A percentile compares a stretch with the other conserved stretches of the same genome.
phyloP scores from a whole-genome alignment of 2,888 invertebrate genomes.

The Tachystola acroxantha region DNA sequence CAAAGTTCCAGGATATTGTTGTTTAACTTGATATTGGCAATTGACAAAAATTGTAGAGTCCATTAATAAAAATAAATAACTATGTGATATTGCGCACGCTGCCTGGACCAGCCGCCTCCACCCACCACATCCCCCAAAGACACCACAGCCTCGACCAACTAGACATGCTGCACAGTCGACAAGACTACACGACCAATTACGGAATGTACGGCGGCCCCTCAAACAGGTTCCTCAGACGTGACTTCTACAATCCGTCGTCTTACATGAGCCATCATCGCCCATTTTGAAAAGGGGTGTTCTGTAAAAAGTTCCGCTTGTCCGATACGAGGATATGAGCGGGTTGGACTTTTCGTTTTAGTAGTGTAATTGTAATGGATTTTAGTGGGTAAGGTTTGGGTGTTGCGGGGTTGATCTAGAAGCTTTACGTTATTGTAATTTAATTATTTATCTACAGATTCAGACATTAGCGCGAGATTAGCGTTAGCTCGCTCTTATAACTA shows the following conservation, averaged over 20 bases:
- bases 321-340: conserved; percentile 63
- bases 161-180: conserved; percentile 63
- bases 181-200: conserved; percentile 54
- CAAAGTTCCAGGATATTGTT: too few species aligned
- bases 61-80: too few species aligned
- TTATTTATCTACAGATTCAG: too few species aligned
- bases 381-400: conserved; percentile 31
- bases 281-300: conserved; percentile 74
- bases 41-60: too few species aligned
- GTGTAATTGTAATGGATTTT: conserved; percentile 29
- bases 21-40: too few species aligned
- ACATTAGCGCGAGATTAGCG: too few species aligned
- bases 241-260: conserved; percentile 55
- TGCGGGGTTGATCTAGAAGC: conserved; percentile 37
- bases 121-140: conserved; percentile 45
- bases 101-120: conserved; percentile 38
- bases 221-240: conserved; percentile 52
- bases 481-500: too few species aligned
- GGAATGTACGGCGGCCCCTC: conserved; percentile 40
- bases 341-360: conserved; percentile 45
- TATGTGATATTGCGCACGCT: conserved; percentile 60
- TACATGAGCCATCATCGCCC: conserved; percentile 67
- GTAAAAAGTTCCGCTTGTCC: conserved; percentile 70
- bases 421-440: too few species aligned
- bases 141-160: conserved; percentile 72